A percentile compares a stretch with the other conserved stretches of the same genome.
Evolutionary conservation across 2,113 vertebrate genomes (phyloP).

Genomic region (Paedocypris sp.): DNA sequence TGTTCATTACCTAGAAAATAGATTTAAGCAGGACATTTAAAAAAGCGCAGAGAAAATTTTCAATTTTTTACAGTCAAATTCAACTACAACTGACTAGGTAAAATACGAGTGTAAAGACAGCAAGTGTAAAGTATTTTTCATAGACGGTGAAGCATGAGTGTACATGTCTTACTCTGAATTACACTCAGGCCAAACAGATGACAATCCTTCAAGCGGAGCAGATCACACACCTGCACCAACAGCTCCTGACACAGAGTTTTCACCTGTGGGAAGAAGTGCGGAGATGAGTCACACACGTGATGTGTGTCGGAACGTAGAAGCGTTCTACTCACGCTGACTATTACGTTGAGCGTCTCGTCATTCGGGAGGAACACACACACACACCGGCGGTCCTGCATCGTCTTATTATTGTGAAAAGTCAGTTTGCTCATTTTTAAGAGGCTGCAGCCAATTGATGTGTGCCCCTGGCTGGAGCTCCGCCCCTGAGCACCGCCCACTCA

Average conservation of each 20-base stretch:
- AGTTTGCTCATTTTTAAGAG: slow-evolving; percentile 89
- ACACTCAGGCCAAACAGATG: slow-evolving; percentile 96
- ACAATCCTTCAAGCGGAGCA: slow-evolving; percentile 88
- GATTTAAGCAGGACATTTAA: slow-evolving; percentile 8
- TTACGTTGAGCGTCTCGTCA: slow-evolving; percentile 91
- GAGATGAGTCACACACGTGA: not conserved
- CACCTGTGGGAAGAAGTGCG: slow-evolving; percentile 61
- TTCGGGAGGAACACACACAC: slow-evolving; percentile 97
- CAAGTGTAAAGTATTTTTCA: too few relatives aligned
- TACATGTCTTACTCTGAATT: slow-evolving; percentile 81
- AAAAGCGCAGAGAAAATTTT: too few relatives aligned
- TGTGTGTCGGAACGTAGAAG: not conserved
- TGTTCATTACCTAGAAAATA: slow-evolving; percentile 85
- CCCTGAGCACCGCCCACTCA: slow-evolving; percentile 45
- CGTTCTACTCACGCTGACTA: slow-evolving; percentile 79
- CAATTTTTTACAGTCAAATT: too few relatives aligned
- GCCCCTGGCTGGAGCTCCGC: slow-evolving; percentile 47
- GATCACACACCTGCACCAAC: slow-evolving; percentile 90
- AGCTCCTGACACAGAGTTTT: slow-evolving; percentile 91
- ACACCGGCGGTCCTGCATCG: slow-evolving; percentile 98
- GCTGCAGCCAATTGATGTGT: slow-evolving; percentile 46
- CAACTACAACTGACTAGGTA: too few relatives aligned
- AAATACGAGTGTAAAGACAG: too few relatives aligned
- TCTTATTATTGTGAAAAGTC: slow-evolving; percentile 92
- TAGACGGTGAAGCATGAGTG: not conserved